Evolutionary conservation across 2,888 invertebrate species (phyloP), one percentile per base, ranked within the genome.

Genomic region (Tinea trinotella): DNA sequence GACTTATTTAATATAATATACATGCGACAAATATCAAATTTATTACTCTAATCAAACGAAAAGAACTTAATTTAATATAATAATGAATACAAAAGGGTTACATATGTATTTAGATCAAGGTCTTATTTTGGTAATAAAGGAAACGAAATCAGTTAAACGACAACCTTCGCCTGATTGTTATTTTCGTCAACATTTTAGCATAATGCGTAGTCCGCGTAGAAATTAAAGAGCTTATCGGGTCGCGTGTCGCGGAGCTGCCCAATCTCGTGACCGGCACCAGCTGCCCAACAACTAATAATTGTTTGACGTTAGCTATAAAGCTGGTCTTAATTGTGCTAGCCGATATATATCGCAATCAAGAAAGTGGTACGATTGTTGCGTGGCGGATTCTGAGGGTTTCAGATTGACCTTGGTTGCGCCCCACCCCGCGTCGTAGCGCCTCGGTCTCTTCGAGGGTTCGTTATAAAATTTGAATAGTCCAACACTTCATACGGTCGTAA

Each of bases 391-490:
- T 64, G 49, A 40, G 54, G 46, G 35, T 17, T 66, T 59, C 71
- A 78, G 79, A 78, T 61, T 76, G 83, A 83, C 84, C 84, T 83
- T 84, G 84, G 64, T 66, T 6, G 34, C 4, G n/a, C 59, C 19
- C 19, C 12, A 67, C 69, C 71, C 66, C 70, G 67, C 66, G 65
- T 59, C 59, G 62, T 63, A 59, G 19, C 56, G 40, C 36, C n/a
- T n/a, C 36, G 34, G 57, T 59, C 62, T 61, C 67, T 67, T 69
- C 67, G 62, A 64, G 15, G 64, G 64, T 62, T 61, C 66, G 69
- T 70, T 72, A 70, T 76, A 70, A 75, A 77, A 79, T 81, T 79
- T 76, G 75, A 82, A 74, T 80, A 82, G 82, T 80, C 74, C 71
- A 60, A 70, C 62, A 57, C 66, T 71, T 69, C 70, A 69, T 70